Evolutionary conservation across 1,140 invertebrate species (phyloP).

Genomic region (Dendroctonus valens): DNA sequence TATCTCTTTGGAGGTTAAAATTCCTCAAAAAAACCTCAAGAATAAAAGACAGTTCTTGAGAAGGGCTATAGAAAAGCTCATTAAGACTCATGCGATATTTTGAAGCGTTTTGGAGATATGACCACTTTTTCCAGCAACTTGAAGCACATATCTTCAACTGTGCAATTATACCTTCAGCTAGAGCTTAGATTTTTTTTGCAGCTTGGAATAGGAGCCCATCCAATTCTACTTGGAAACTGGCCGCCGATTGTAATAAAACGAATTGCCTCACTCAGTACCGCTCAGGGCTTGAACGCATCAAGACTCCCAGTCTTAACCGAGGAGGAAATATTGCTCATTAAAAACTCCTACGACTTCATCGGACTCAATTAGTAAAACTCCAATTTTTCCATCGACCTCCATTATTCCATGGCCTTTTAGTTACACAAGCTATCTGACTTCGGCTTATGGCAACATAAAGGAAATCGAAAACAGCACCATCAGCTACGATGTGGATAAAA

Average conservation of each 20-base stretch:
- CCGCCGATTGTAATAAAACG: constrained; percentile 60
- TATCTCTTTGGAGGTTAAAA: no score
- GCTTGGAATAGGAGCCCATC: constrained; percentile 62
- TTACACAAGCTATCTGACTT: constrained; percentile 3
- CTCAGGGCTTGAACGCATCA: constrained; percentile 59
- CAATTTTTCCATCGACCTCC: background rate
- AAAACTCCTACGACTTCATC: constrained; percentile 40
- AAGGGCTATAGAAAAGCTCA: no score
- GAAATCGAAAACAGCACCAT: constrained; percentile 4
- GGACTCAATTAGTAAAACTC: constrained; percentile 9
- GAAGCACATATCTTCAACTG: no score
- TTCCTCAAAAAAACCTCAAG: no score
- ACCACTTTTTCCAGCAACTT: no score
- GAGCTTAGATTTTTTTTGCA: constrained; percentile 43
- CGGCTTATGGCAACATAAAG: background rate
- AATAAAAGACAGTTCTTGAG: no score
- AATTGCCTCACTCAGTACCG: constrained; percentile 55
- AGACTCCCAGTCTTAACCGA: constrained; percentile 61
- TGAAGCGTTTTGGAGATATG: no score
- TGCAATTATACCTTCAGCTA: no score
- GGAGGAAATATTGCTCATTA: constrained; percentile 58
- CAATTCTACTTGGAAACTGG: constrained; percentile 66
- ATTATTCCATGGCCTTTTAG: constrained; percentile 2
- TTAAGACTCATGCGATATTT: no score
- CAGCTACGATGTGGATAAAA: constrained; percentile 12